Evolutionary conservation across 2,888 invertebrate species (phyloP), one percentile per base, ranked within the genome.

Genomic region (Drosophila ezoana): DNA sequence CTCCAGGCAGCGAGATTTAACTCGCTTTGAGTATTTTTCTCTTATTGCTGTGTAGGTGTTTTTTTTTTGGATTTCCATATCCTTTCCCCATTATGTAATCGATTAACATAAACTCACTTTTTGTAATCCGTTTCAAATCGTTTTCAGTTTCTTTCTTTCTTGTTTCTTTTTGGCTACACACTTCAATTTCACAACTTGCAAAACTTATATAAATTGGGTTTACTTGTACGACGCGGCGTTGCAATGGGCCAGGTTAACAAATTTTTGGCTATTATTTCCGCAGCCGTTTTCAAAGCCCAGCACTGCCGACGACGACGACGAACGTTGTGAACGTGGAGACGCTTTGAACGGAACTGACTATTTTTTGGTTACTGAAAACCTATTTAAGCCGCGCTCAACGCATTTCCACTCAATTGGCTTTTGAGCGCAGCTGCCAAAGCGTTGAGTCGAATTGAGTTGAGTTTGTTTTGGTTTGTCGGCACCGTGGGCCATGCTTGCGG

Each of bases 321-420:
- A 33, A 65, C 87, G 88, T 68, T 91, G 91, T 91, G 87, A 88
- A 89, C 90, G 89, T 89, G 80, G 76, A 84, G 88, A 89, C 90
- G 92, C 89, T 90, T 89, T 84, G 84, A 90, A 87, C 89, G 90
- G 87, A 91, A 92, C 92, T 92, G 90, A 85, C 86, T 72, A 78
- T 82, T 87, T 90, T 90, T 73, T 79, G 83, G 63, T 73, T 85
- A 83, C 88, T 90, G 87, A 91, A 91, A 90, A 90, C 89, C 87
- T 91, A 91, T 92, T 92, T 91, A 91, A 92, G 83, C 85, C 73
- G 43, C 86, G 75, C 76, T 87, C 89, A 72, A 52, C 9, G 8
- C 56, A 48, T 47, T 76, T 71, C 18, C 86, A 82, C 82, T 84
- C 89, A 67, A 67, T 54, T 62, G 41, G 43, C 57, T 62, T 60